Evolutionary conservation across 2,797 vertebrate genomes (phyloP).

Genomic region (Megaceryle alcyon): DNA sequence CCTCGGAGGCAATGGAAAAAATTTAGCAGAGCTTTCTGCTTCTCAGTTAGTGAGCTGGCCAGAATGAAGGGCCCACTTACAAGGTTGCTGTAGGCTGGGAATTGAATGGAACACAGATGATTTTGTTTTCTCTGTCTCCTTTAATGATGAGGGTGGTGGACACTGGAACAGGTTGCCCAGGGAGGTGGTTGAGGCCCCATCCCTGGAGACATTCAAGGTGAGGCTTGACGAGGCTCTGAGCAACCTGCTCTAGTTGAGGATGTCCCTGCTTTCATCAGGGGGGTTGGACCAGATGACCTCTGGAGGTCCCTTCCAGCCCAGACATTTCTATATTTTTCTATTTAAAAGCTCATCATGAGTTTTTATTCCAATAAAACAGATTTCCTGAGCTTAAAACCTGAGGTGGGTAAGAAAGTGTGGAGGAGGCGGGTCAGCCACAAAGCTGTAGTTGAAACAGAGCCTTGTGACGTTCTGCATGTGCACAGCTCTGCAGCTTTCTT

Average conservation of each 20-base stretch:
- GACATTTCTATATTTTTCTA: background rate
- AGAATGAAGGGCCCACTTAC: background rate
- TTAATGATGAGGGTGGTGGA: background rate
- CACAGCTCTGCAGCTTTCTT: background rate
- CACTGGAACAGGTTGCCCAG: no score
- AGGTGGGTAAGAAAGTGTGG: background rate
- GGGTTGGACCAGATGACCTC: no score
- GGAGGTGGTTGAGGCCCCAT: no score
- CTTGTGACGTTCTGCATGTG: accelerated
- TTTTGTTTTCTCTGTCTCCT: background rate
- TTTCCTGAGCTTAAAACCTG: background rate
- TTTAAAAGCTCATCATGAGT: background rate
- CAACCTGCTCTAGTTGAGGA: no score
- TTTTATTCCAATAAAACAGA: background rate
- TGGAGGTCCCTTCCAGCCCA: no score
- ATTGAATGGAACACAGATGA: background rate
- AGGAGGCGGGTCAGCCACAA: background rate
- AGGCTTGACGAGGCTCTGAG: no score
- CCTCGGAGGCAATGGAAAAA: no score
- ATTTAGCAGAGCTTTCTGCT: background rate
- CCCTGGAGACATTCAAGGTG: no score
- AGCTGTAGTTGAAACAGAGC: background rate
- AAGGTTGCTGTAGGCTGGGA: background rate
- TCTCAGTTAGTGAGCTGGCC: background rate
- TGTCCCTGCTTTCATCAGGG: no score